These are phyloP conservation scores for Drosophila carrolli DNA, from an alignment of 1,140 invertebrate genomes.

Conservation along the genomic window DNA sequence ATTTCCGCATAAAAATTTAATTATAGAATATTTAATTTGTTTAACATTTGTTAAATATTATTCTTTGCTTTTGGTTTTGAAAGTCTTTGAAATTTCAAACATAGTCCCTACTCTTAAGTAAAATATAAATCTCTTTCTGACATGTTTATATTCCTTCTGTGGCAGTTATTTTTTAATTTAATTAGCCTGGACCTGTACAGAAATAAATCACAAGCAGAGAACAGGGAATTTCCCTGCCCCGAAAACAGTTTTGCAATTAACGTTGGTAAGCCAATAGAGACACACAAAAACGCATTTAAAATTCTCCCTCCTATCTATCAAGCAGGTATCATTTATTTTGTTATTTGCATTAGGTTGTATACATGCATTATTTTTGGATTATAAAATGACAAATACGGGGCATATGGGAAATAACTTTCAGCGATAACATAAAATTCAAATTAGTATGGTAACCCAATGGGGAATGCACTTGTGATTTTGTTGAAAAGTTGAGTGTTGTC, in stretches of 20 bases:
- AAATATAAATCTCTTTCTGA: slow-evolving; percentile 17
- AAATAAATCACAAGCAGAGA: slow-evolving; percentile 17
- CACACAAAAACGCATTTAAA: slow-evolving; percentile 1
- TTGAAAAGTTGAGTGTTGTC: slow-evolving; percentile 1
- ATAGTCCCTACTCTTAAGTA: slow-evolving; percentile 5
- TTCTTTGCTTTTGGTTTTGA: not conserved
- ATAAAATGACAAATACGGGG: slow-evolving; percentile 49
- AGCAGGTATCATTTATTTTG: slow-evolving; percentile 26
- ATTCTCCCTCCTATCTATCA: slow-evolving; percentile 32
- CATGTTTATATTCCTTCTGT: slow-evolving; percentile 12
- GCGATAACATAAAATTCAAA: slow-evolving; percentile 39
- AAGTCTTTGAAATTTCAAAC: not conserved
- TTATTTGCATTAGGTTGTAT: slow-evolving; percentile 36
- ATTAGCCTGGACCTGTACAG: slow-evolving; percentile 3
- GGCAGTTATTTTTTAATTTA: slow-evolving; percentile 27
- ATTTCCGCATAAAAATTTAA: too few species aligned
- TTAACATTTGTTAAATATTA: too few species aligned
- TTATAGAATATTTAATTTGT: too few species aligned
- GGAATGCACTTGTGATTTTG: slow-evolving; percentile 2
- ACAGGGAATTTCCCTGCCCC: not conserved
- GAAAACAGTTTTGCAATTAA: slow-evolving; percentile 8
- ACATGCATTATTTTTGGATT: slow-evolving; percentile 42
- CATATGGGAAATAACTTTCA: slow-evolving; percentile 25
- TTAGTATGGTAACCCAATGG: slow-evolving; percentile 20
- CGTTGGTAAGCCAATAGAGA: not conserved